phyloP scores from a whole-genome alignment of 2,888 invertebrate species.

The Chaetogeoica ovagalla region DNA sequence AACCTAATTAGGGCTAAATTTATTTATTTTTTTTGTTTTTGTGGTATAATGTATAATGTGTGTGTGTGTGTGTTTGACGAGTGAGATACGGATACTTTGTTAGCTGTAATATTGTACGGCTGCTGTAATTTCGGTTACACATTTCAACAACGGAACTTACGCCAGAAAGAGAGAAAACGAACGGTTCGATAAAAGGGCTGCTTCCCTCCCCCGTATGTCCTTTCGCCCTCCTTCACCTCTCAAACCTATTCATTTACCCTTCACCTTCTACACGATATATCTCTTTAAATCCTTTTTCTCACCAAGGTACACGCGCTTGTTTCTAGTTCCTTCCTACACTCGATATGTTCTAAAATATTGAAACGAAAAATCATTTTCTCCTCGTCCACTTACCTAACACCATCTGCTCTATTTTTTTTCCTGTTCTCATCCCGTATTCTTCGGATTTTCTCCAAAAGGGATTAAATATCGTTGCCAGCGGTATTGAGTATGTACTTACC shows the following conservation, averaged over 20 bases:
- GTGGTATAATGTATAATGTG: too few species aligned
- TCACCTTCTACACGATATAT: conserved; percentile 29
- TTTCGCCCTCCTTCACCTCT: not conserved
- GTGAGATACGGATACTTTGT: not conserved
- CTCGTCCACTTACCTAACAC: not conserved
- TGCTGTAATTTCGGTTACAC: conserved; percentile 36
- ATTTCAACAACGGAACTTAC: conserved; percentile 24
- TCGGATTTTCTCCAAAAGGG: conserved; percentile 15
- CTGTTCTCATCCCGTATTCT: not conserved
- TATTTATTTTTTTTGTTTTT: not conserved
- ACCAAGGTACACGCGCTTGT: conserved; percentile 4
- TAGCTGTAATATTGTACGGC: conserved; percentile 1
- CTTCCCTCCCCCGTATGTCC: conserved; percentile 21
- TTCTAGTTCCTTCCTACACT: not conserved
- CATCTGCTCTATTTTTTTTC: not conserved
- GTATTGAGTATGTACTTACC: not conserved
- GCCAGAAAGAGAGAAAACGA: conserved; percentile 30
- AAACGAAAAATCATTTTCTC: not conserved
- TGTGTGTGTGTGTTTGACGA: not conserved
- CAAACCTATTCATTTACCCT: not conserved
- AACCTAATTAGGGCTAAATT: too few species aligned
- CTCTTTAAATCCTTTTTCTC: conserved; percentile 18
- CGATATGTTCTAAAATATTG: not conserved
- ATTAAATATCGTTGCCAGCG: conserved; percentile 13
- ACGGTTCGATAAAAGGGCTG: conserved; percentile 49